These are phyloP conservation scores for Lophius americanus DNA, from an alignment of 2,797 vertebrate species.

Conservation along the genomic window DNA sequence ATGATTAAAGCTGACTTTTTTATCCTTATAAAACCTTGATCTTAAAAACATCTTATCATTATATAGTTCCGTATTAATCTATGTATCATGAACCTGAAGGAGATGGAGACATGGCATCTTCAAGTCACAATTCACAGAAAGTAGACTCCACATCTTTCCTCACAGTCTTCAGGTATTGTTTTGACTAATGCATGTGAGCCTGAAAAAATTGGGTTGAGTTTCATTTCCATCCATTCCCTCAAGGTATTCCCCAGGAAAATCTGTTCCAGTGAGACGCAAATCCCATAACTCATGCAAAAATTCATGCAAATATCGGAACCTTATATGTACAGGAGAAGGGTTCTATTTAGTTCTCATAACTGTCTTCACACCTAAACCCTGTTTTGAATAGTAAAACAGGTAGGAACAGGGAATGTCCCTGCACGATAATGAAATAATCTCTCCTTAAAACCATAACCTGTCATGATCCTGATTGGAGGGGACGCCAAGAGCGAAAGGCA, in stretches of 20 bases:
- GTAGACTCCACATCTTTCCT: background rate
- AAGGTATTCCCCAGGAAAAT: background rate
- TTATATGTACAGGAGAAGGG: background rate
- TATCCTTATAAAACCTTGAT: too few species aligned
- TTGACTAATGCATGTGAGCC: conserved; percentile 1
- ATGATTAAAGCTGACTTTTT: too few species aligned
- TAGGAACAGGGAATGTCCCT: background rate
- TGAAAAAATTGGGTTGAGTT: background rate
- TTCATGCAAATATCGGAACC: conserved; percentile 15
- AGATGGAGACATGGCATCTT: too few species aligned
- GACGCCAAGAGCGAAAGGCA: background rate
- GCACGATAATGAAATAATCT: too few species aligned
- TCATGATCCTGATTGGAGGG: background rate
- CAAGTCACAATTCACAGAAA: background rate
- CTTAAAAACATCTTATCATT: too few species aligned
- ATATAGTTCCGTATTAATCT: too few species aligned
- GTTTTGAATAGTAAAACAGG: background rate
- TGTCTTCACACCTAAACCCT: background rate
- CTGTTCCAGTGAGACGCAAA: background rate
- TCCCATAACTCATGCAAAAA: background rate
- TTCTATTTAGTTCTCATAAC: background rate
- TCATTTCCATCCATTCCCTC: background rate
- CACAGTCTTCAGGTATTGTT: conserved; percentile 3
- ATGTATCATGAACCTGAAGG: too few species aligned
- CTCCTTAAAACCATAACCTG: too few species aligned